Percentiles rank a stretch among this genome's conserved stretches.
These are phyloP conservation scores for Lasius platythorax DNA, from an alignment of 2,888 invertebrate species.

Conservation along the genomic window DNA sequence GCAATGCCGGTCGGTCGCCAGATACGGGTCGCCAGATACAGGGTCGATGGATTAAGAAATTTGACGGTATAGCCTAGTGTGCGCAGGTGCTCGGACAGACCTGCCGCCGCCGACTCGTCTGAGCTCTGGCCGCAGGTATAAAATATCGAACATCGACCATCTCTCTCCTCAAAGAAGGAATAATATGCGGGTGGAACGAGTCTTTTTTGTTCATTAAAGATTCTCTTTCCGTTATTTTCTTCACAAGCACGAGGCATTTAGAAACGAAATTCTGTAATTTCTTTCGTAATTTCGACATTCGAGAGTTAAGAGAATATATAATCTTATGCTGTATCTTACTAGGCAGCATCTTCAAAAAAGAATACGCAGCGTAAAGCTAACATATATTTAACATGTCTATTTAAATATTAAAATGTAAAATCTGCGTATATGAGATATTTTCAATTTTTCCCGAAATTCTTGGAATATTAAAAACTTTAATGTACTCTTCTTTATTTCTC, in stretches of 20 bases:
- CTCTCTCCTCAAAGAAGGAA: not conserved
- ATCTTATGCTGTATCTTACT: not conserved
- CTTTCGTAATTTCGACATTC: not conserved
- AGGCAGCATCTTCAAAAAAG: not conserved
- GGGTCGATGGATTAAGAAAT: conserved; percentile 79
- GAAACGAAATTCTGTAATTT: not conserved
- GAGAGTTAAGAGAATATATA: not conserved
- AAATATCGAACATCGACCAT: not conserved
- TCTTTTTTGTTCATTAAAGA: not conserved
- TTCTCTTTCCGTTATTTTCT: not conserved
- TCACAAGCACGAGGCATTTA: not conserved
- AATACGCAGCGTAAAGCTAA: not conserved
- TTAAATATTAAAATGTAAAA: not conserved
- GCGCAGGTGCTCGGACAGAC: conserved; percentile 60
- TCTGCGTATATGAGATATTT: not conserved
- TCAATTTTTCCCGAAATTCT: not conserved
- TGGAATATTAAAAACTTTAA: not conserved
- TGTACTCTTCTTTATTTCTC: not conserved
- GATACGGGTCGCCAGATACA: conserved; percentile 75
- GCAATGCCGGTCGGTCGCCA: conserved; percentile 74
- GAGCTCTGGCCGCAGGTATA: not conserved
- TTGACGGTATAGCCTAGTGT: conserved; percentile 71
- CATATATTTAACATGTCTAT: not conserved
- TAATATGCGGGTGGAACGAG: not conserved
- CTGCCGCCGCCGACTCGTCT: not conserved